Evolutionary conservation across 2,797 vertebrate genomes (phyloP).

Genomic region (Lacerta agilis): DNA sequence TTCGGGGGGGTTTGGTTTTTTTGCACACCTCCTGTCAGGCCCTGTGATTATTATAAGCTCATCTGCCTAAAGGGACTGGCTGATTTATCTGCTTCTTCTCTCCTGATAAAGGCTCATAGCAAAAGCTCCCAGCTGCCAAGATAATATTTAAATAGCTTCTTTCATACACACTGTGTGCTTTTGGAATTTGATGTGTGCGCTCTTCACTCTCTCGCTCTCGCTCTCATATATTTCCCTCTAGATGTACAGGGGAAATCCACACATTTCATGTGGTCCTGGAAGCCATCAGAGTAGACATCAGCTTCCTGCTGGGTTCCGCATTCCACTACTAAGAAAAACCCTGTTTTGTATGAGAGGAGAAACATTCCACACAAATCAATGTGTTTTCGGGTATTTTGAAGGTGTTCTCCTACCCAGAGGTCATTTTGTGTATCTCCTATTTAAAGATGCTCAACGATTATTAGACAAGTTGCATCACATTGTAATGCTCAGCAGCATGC

Average conservation of each 20-base stretch:
- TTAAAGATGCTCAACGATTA: not conserved
- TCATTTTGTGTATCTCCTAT: not conserved
- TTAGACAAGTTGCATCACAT: not conserved
- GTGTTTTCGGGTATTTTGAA: not conserved
- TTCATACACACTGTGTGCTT: constrained; percentile 50
- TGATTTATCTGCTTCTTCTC: constrained; percentile 59
- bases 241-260: constrained; percentile 15
- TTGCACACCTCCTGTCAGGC: not conserved
- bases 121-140: constrained; percentile 51
- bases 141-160: constrained; percentile 65
- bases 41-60: constrained; percentile 27
- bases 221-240: constrained; percentile 15
- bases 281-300: not conserved
- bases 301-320: not conserved
- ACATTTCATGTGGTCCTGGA: not conserved
- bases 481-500: not conserved
- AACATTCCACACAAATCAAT: not conserved
- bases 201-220: not conserved
- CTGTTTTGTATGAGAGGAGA: not conserved
- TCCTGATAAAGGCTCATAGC: constrained; percentile 51
- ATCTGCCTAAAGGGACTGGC: constrained; percentile 27
- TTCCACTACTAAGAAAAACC: not conserved
- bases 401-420: not conserved
- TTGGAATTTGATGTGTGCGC: constrained; percentile 43
- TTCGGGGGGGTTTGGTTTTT: too few relatives aligned